These are phyloP conservation scores for Indicator indicator DNA, from an alignment of 2,113 vertebrate species.

Conservation along the genomic window DNA sequence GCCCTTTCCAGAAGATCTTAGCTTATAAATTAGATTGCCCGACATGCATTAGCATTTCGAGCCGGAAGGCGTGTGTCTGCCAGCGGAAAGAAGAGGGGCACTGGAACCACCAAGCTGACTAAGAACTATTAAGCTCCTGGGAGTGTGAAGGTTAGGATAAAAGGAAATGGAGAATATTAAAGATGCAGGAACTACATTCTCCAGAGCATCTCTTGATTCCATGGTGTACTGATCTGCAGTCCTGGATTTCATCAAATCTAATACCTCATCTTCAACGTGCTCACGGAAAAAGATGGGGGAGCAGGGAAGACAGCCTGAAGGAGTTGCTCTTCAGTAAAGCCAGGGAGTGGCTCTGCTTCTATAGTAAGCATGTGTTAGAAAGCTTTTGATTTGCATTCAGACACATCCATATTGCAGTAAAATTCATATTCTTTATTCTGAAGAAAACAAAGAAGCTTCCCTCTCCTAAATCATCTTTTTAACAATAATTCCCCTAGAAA, in stretches of 20 bases:
- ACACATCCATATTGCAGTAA: neutral
- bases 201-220: slow-evolving; percentile 68
- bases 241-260: slow-evolving; percentile 72
- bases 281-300: neutral
- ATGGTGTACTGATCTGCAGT: slow-evolving; percentile 36
- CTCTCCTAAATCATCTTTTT: neutral
- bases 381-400: neutral
- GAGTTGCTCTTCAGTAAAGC: neutral
- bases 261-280: neutral
- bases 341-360: neutral
- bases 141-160: slow-evolving; percentile 66
- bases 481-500: neutral
- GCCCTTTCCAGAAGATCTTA: slow-evolving; percentile 20
- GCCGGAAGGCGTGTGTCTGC: slow-evolving; percentile 72
- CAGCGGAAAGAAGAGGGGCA: slow-evolving; percentile 58
- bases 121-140: slow-evolving; percentile 63
- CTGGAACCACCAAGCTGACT: slow-evolving; percentile 57
- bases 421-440: neutral
- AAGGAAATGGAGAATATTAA: slow-evolving; percentile 66
- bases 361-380: neutral
- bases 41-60: neutral
- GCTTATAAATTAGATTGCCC: slow-evolving; percentile 49
- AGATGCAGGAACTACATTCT: slow-evolving; percentile 72
- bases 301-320: neutral
- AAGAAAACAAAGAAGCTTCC: neutral